Evolutionary conservation across 2,113 vertebrate genomes (phyloP).

Genomic region (Trinectes maculatus): DNA sequence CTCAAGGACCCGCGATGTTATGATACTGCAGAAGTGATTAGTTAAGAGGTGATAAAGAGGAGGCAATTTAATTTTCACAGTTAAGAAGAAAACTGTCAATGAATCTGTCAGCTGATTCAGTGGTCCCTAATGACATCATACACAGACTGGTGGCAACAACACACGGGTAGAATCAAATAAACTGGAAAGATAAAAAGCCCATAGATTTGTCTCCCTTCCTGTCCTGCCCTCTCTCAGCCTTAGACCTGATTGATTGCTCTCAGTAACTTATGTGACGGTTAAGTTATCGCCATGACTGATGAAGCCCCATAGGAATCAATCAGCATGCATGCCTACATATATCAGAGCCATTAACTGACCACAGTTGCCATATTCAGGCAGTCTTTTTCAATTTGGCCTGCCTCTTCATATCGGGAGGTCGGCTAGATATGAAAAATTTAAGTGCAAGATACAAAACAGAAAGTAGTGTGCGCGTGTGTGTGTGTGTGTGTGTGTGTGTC

Average conservation of each 20-base stretch:
- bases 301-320: slow-evolving; percentile 73
- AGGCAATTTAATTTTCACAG: slow-evolving; percentile 5
- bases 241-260: slow-evolving; percentile 66
- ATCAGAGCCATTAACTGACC: slow-evolving; percentile 73
- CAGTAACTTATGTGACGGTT: slow-evolving; percentile 65
- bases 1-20: neutral
- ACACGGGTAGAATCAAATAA: slow-evolving; percentile 15
- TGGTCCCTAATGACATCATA: slow-evolving; percentile 12
- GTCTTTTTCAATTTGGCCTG: slow-evolving; percentile 72
- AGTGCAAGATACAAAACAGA: slow-evolving; percentile 27
- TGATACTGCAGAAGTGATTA: neutral
- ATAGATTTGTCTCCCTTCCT: slow-evolving; percentile 42
- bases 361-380: slow-evolving; percentile 62
- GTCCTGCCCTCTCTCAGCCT: slow-evolving; percentile 8
- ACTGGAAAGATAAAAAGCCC: slow-evolving; percentile 40
- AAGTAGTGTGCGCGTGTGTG: neutral
- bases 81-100: slow-evolving; percentile 22
- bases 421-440: slow-evolving; percentile 51
- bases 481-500: neutral
- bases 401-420: slow-evolving; percentile 58
- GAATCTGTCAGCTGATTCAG: slow-evolving; percentile 26
- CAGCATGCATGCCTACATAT: slow-evolving; percentile 69
- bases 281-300: slow-evolving; percentile 75
- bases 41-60: slow-evolving; percentile 25
- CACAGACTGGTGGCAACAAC: slow-evolving; percentile 5